Percentiles rank a stretch among this genome's conserved stretches.
phyloP scores from a whole-genome alignment of 2,113 vertebrate genomes.

The Steatornis caripensis region DNA sequence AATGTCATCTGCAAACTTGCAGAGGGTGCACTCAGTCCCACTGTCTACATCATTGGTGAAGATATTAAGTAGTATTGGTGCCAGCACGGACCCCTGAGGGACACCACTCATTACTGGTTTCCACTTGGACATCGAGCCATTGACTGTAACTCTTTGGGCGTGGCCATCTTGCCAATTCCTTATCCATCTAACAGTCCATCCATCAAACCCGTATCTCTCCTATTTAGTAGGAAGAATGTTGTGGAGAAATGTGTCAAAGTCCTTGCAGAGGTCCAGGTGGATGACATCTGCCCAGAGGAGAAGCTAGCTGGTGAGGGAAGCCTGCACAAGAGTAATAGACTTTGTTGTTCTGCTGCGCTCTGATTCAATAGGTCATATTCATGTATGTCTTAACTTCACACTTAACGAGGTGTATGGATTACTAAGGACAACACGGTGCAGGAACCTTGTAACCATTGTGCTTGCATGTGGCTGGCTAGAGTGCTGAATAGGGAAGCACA shows the following conservation, averaged over 20 bases:
- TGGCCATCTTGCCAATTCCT: neutral
- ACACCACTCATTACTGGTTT: neutral
- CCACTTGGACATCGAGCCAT: neutral
- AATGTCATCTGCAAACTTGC: neutral
- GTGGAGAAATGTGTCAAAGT: neutral
- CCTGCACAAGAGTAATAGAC: neutral
- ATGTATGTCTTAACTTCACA: neutral
- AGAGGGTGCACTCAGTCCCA: neutral
- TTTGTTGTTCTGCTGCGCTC: neutral
- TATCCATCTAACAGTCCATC: neutral
- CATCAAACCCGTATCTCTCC: neutral
- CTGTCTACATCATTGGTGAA: neutral
- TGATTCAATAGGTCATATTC: neutral
- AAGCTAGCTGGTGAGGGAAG: neutral
- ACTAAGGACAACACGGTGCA: neutral
- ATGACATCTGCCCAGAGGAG: neutral
- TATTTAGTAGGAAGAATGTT: neutral
- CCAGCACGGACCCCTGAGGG: neutral
- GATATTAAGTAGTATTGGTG: neutral
- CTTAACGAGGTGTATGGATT: neutral
- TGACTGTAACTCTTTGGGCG: neutral
- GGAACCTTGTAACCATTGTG: neutral
- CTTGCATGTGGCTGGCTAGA: neutral
- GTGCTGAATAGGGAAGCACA: neutral
- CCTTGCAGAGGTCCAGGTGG: neutral